Conservation (phyloP, 35 echinoderm and acorn worm species). For the Apostichopus parvimensis region DNA sequence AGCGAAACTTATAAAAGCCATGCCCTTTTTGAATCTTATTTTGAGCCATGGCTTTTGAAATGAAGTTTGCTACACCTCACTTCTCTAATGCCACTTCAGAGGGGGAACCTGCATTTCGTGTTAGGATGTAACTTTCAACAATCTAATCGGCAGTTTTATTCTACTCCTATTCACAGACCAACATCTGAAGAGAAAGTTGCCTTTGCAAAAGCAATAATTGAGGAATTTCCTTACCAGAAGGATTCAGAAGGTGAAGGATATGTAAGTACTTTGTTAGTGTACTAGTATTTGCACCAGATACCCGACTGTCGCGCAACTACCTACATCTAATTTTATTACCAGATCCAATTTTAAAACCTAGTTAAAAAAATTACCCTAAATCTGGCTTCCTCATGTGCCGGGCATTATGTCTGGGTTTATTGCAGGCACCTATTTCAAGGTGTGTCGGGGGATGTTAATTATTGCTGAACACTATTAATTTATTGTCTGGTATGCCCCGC, state of each 20-base stretch:
- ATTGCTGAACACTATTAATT: too few species aligned
- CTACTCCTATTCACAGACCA: neutral
- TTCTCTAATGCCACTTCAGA: too few species aligned
- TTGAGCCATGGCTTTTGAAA: too few species aligned
- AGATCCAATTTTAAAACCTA: neutral
- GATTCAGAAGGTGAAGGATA: constrained; percentile 28
- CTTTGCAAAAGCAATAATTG: neutral
- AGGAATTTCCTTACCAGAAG: neutral
- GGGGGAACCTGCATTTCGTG: too few species aligned
- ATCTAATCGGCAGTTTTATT: neutral
- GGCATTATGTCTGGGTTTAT: neutral
- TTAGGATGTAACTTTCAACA: too few species aligned
- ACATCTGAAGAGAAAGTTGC: constrained; percentile 16
- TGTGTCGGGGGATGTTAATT: too few species aligned
- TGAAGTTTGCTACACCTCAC: too few species aligned
- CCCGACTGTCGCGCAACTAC: neutral
- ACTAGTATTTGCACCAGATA: neutral
- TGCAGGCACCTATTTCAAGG: neutral
- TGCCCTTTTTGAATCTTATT: too few species aligned
- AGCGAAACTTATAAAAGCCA: too few species aligned
- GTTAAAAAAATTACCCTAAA: neutral
- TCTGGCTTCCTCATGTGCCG: neutral
- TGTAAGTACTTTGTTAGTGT: neutral
- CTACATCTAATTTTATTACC: neutral
- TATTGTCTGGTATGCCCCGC: too few species aligned